A percentile compares a stretch with the other conserved stretches of the same genome.
These are phyloP conservation scores for Sphaeramia orbicularis DNA, from an alignment of 2,797 vertebrate species.

Conservation along the genomic window DNA sequence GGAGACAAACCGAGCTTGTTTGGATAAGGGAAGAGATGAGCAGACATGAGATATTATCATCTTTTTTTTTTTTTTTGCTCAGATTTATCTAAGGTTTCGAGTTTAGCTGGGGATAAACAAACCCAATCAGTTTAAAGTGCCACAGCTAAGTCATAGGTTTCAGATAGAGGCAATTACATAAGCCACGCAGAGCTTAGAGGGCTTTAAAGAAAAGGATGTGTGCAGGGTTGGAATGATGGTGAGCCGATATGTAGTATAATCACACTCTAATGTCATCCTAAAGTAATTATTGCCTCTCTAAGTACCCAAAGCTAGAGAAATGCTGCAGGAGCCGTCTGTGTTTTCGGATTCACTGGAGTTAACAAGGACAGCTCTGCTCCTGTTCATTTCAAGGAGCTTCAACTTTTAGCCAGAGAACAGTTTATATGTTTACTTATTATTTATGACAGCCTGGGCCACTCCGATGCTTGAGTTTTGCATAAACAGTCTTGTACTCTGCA, in stretches of 20 bases:
- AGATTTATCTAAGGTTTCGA: conserved; percentile 55
- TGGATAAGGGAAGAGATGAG: conserved; percentile 72
- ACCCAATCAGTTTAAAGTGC: conserved; percentile 54
- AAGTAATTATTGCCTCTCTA: conserved; percentile 43
- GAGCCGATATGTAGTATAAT: conserved; percentile 48
- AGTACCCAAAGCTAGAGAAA: conserved; percentile 2
- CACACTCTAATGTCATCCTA: conserved; percentile 38
- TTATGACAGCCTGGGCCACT: conserved; percentile 27
- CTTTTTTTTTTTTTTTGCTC: conserved; percentile 18
- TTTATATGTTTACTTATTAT: conserved; percentile 32
- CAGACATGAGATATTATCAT: conserved; percentile 71
- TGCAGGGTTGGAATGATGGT: conserved; percentile 32
- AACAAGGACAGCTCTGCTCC: conserved; percentile 1
- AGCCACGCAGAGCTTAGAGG: conserved; percentile 41
- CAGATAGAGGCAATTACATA: conserved; percentile 46
- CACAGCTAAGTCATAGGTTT: conserved; percentile 44
- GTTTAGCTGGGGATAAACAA: conserved; percentile 64
- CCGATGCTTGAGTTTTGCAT: conserved; percentile 39
- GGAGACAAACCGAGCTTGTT: conserved; percentile 72
- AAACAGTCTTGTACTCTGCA: conserved; percentile 7
- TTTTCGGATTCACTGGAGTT: conserved; percentile 25
- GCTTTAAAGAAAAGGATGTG: conserved; percentile 41
- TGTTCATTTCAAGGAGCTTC: conserved; percentile 33
- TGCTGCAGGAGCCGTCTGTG: neutral
- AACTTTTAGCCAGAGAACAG: neutral